These are phyloP conservation scores for Mesaphorura yosii DNA, from an alignment of 1,140 invertebrate species.

Conservation along the genomic window DNA sequence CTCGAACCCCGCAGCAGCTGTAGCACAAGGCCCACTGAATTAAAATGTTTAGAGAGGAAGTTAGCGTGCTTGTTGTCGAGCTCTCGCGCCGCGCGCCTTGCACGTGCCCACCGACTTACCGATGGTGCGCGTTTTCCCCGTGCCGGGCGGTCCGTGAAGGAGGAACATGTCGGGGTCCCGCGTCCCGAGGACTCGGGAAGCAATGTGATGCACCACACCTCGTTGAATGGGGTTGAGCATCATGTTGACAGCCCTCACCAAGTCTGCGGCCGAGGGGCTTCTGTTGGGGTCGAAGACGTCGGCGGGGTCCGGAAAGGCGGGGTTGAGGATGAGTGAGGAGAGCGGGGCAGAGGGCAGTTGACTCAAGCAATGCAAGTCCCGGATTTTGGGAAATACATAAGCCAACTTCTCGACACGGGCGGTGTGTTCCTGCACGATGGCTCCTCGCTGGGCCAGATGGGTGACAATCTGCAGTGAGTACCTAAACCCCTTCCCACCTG, in stretches of 20 bases:
- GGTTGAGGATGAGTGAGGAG: too few relatives aligned
- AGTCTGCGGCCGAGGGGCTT: too few relatives aligned
- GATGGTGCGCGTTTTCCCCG: slow-evolving; percentile 26
- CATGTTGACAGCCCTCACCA: not conserved
- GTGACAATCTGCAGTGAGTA: too few relatives aligned
- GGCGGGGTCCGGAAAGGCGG: too few relatives aligned
- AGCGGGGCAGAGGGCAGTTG: not conserved
- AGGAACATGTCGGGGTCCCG: slow-evolving; percentile 18
- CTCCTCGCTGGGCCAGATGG: too few relatives aligned
- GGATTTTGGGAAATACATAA: slow-evolving; percentile 15
- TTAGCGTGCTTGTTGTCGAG: too few relatives aligned
- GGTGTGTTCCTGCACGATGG: too few relatives aligned
- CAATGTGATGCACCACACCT: slow-evolving; percentile 2
- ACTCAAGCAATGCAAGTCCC: slow-evolving; percentile 13
- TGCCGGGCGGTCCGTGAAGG: slow-evolving; percentile 26
- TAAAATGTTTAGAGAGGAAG: too few relatives aligned
- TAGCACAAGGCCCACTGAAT: slow-evolving; percentile 20
- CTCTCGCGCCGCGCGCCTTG: too few relatives aligned
- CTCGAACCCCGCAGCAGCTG: slow-evolving; percentile 11
- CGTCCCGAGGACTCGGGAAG: not conserved
- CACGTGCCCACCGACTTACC: too few relatives aligned
- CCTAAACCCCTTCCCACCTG: too few relatives aligned
- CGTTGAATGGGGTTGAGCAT: slow-evolving; percentile 7
- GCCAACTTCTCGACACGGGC: slow-evolving; percentile 11
- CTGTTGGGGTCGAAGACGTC: too few relatives aligned